These are phyloP conservation scores for Apoda limacodes DNA, from an alignment of 2,888 invertebrate genomes.

Conservation along the genomic window DNA sequence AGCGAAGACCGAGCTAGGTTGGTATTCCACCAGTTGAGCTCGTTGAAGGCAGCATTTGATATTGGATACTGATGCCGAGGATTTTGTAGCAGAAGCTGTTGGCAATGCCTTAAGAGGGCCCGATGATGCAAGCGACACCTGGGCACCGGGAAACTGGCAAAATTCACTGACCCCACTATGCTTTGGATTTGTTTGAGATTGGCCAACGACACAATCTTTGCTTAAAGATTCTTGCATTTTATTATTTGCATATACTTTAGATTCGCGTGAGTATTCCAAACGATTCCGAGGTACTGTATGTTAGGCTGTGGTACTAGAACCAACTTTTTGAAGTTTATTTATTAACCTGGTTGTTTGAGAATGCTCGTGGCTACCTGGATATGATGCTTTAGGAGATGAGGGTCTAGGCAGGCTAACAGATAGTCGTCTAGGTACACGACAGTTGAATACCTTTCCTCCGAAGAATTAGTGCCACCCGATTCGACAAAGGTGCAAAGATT, in stretches of 20 bases:
- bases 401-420: no score
- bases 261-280: slow-evolving; percentile 6
- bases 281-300: slow-evolving; percentile 7
- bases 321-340: slow-evolving; percentile 8
- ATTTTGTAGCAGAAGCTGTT: neutral
- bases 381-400: no score
- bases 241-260: slow-evolving; percentile 1
- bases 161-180: slow-evolving; percentile 5
- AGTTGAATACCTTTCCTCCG: slow-evolving; percentile 14
- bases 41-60: no score
- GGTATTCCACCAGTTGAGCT: no score
- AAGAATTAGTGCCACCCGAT: slow-evolving; percentile 19
- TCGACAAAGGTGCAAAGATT: slow-evolving; percentile 11
- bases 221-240: no score
- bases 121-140: slow-evolving; percentile 6
- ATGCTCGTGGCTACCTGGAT: no score
- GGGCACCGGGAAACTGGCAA: slow-evolving; percentile 6
- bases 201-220: no score
- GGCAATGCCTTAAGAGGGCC: slow-evolving; percentile 4
- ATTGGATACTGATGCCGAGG: no score
- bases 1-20: neutral
- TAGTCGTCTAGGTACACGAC: no score
- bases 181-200: slow-evolving; percentile 5
- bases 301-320: slow-evolving; percentile 2
- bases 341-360: slow-evolving; percentile 10